Evolutionary conservation across 2,888 invertebrate species (phyloP).

Genomic region (Acheta domesticus): DNA sequence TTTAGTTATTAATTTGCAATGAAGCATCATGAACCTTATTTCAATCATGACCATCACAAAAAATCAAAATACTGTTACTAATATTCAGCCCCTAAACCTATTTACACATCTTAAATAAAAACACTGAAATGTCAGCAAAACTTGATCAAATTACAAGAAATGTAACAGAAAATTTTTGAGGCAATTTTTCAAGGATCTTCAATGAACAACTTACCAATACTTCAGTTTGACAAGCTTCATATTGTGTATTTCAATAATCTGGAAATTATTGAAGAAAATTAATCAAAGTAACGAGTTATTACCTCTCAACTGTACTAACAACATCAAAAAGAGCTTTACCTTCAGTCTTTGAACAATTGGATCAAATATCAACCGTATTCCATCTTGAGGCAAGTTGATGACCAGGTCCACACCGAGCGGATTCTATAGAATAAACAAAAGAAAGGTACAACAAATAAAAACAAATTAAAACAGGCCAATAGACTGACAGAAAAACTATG

Average conservation of each 20-base stretch:
- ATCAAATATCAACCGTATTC: slow-evolving; percentile 94
- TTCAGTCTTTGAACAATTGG: slow-evolving; percentile 91
- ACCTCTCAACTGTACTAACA: neutral
- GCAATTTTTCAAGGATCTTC: neutral
- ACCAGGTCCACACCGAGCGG: slow-evolving; percentile 93
- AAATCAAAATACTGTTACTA: too few relatives aligned
- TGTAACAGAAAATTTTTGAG: too few relatives aligned
- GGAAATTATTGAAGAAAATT: slow-evolving; percentile 41
- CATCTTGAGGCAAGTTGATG: slow-evolving; percentile 94
- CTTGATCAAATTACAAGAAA: too few relatives aligned
- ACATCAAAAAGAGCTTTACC: slow-evolving; percentile 44
- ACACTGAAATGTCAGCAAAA: too few relatives aligned
- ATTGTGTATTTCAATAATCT: slow-evolving; percentile 95
- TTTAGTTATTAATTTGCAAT: too few relatives aligned
- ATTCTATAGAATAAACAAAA: slow-evolving; percentile 62
- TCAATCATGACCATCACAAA: too few relatives aligned
- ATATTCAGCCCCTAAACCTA: too few relatives aligned
- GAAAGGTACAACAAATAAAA: slow-evolving; percentile 24
- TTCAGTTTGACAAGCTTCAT: slow-evolving; percentile 95
- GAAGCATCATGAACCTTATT: too few relatives aligned
- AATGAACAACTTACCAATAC: slow-evolving; percentile 72
- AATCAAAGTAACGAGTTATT: neutral
- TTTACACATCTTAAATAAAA: too few relatives aligned
- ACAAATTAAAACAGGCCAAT: slow-evolving; percentile 19
- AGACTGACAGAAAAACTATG: slow-evolving; percentile 21